Percentiles rank a stretch among this genome's conserved stretches.
Conservation (phyloP, 2,888 invertebrate species). For the Cecidostiba fungosa region DNA sequence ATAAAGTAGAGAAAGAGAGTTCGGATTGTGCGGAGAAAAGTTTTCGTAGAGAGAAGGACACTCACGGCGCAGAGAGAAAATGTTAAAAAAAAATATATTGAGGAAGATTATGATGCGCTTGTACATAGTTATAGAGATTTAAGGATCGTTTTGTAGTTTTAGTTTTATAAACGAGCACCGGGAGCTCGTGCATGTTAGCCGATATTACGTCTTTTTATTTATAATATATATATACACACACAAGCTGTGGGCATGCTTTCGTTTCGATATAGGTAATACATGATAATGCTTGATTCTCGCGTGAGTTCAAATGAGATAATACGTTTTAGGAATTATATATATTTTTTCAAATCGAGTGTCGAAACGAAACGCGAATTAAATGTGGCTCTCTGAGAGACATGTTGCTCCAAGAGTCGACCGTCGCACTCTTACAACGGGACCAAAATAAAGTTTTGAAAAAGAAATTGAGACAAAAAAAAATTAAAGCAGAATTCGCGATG, state of each 20-base stretch:
- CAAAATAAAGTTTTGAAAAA: no score
- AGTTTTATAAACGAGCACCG: neutral
- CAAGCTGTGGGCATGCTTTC: neutral
- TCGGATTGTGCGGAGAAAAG: slow-evolving; percentile 2
- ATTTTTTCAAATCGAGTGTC: neutral
- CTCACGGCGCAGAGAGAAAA: neutral
- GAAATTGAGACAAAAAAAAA: neutral
- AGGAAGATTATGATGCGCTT: neutral
- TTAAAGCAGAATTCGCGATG: neutral
- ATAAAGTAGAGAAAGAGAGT: slow-evolving; percentile 27
- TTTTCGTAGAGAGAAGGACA: neutral
- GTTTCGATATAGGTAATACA: neutral
- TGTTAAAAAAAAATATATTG: neutral
- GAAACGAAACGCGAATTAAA: neutral
- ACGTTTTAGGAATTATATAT: no score
- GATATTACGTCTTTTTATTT: neutral
- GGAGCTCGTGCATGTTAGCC: neutral
- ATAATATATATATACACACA: neutral
- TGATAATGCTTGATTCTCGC: no score
- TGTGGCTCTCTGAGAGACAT: slow-evolving; percentile 57
- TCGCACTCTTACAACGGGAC: slow-evolving; percentile 1
- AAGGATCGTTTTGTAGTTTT: slow-evolving; percentile 7
- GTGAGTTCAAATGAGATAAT: no score
- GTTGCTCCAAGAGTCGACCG: neutral
- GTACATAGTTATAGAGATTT: neutral